Base-by-base conservation (phyloP, 2,797 vertebrate genomes). In the Rhinoraja longicauda region DNA sequence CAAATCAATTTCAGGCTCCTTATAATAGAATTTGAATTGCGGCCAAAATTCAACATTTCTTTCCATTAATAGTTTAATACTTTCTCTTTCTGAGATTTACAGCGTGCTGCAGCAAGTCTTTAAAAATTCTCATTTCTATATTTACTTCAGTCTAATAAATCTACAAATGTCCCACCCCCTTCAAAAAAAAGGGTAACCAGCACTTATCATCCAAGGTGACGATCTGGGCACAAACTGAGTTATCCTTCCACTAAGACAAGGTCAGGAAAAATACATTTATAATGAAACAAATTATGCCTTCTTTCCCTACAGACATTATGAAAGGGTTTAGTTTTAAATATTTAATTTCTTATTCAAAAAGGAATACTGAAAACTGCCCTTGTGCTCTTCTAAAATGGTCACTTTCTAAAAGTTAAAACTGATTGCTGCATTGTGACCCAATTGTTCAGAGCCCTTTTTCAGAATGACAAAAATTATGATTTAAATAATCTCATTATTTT, bases 11-110 rank as follows among this genome's bases (percentile, higher is more conserved):
- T 86, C 26, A 64, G 57, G 29, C 12, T 62, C 57, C 57, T 86
- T 62, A 86, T 32, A 86, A 86, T n/a, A n/a, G 29, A 86, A 86
- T 62, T 86, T 86, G 45, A 86, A 86, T 86, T 62, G 12, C 4
- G 29, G 57, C 82, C 82, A 64, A 62, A 86, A 3, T 86, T 57
- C 6, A 64, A 15, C 4, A 86, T 86, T 62, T 86, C 21, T 84
- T 26, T 78, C 77, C 77, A 78, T 39, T 15, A 86, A 62, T 86
- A 86, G 9, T 86, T 86, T 62, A 86, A 86, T 62, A 32, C 15
- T 86, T 64, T 29, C 1, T n/a, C 82, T 86, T 86, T 86, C n/a
- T 15, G 5, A 17, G 57, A 86, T 4, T 59, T 84, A 59, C 7
- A 59, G 19, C 4, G n/a, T n/a, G 62, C 29, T 36, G 76, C 19